phyloP scores from a whole-genome alignment of 2,797 vertebrate species.

The Macroramphosus scolopax region DNA sequence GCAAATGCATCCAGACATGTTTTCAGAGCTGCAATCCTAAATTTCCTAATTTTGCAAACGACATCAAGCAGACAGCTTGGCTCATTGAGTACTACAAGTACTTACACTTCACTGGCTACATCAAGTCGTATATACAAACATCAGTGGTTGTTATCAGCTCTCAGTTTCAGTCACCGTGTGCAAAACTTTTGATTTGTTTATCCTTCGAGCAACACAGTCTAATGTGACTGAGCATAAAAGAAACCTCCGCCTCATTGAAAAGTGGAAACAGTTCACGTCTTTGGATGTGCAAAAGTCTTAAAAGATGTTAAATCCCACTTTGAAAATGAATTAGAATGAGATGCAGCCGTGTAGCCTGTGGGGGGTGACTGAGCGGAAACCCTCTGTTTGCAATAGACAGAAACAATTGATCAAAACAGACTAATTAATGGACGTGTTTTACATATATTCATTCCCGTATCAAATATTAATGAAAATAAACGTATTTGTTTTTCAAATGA shows the following conservation, averaged over 20 bases:
- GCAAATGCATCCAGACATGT: too few relatives aligned
- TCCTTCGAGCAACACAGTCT: slow-evolving; percentile 28
- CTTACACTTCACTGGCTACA: too few relatives aligned
- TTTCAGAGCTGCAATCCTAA: too few relatives aligned
- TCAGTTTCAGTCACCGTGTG: too few relatives aligned
- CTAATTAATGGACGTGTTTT: slow-evolving; percentile 81
- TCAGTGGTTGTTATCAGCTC: too few relatives aligned
- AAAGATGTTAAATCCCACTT: slow-evolving; percentile 69
- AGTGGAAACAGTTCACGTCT: slow-evolving; percentile 49
- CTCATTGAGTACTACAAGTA: too few relatives aligned
- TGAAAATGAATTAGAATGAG: slow-evolving; percentile 76
- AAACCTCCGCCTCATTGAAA: slow-evolving; percentile 24
- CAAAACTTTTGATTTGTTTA: slow-evolving; percentile 3
- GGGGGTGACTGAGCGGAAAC: slow-evolving; percentile 65
- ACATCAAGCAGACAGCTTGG: too few relatives aligned
- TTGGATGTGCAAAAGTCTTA: slow-evolving; percentile 47
- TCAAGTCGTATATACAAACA: too few relatives aligned
- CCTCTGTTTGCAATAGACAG: slow-evolving; percentile 61
- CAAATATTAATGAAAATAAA: slow-evolving; percentile 79
- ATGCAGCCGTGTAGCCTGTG: slow-evolving; percentile 61
- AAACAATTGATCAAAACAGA: slow-evolving; percentile 81
- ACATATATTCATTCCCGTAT: slow-evolving; percentile 80
- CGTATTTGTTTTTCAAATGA: slow-evolving; percentile 79
- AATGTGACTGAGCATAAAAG: slow-evolving; percentile 33
- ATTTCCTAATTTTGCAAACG: too few relatives aligned